Base-by-base conservation (phyloP, 1,140 invertebrate species). In the Tribolium castaneum region DNA sequence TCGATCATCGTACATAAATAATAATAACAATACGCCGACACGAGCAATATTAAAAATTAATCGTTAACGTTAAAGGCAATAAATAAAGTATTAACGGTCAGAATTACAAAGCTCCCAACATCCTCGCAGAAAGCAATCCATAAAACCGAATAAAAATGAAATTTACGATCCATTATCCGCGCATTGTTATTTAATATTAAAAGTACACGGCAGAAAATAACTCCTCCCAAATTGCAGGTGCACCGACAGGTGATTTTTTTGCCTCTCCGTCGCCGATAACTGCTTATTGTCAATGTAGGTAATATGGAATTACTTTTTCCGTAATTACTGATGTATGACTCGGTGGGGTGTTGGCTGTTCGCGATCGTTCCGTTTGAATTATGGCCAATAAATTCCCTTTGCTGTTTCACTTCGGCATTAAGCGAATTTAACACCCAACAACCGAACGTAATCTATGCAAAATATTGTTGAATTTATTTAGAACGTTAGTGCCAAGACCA, bases 231-330 rank as follows among this genome's bases (percentile, higher is more conserved):
- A 66, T 66, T 66, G 59, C 59, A 66, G 59, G 59, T 66, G 59
- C 59, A 66, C 59, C 6, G 59, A 66, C 59, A 66, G 59, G 59
- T 66, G 59, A 66, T 66, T 66, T 66, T 66, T 66, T 66, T 66
- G n/a, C 7, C 9, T 35, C 59, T 66, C 59, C 25, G 10, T 9
- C 1, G 39, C 39, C 10, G 30, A 35, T 34, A 35, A 35, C 59
- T 66, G 59, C 59, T 59, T 25, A 59, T 59, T 30, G 54, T 59
- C 54, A 59, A 59, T 59, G 54, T 59, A 22, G 16, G 19, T 35
- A 66, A 35, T 35, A 12, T 35, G 30, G 30, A 66, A 66, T 34
- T 34, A 66, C 59, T 66, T 66, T 66, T 66, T 34, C 59, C 59
- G 30, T 66, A 66, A 66, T 66, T 66, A 66, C 19, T 35, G 59